A percentile compares a stretch with the other conserved stretches of the same genome.
Conservation (phyloP, 1,140 invertebrate genomes). For the Drosophila orosa region DNA sequence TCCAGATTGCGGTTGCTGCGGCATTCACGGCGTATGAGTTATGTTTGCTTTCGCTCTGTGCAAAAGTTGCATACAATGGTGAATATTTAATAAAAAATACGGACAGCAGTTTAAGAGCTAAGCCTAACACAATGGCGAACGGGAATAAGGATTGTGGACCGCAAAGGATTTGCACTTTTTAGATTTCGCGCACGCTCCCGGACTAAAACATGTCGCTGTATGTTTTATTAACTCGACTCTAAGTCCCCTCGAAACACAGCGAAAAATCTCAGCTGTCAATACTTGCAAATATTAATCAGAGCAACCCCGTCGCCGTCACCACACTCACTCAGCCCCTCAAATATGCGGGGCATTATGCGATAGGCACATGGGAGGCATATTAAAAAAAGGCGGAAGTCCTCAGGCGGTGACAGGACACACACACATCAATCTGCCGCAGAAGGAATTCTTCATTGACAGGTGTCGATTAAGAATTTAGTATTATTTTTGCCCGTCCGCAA, state of each 20-base stretch:
- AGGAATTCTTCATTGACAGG: conserved; percentile 71
- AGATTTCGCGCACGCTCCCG: conserved; percentile 60
- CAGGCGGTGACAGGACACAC: conserved; percentile 16
- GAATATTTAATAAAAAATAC: conserved; percentile 59
- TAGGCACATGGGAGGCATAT: conserved; percentile 69
- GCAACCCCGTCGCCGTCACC: neutral
- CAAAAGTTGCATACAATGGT: conserved; percentile 42
- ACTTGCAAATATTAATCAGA: conserved; percentile 78
- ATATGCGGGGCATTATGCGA: conserved; percentile 61
- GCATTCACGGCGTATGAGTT: conserved; percentile 63
- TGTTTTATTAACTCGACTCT: conserved; percentile 73
- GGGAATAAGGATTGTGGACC: conserved; percentile 1
- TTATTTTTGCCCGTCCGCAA: conserved; percentile 73
- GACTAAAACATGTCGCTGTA: conserved; percentile 67
- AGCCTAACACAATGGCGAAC: conserved; percentile 36
- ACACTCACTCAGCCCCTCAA: neutral
- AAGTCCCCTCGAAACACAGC: conserved; percentile 22
- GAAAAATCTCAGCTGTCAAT: conserved; percentile 78
- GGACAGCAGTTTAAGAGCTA: conserved; percentile 43
- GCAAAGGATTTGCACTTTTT: conserved; percentile 50
- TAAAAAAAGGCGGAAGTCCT: conserved; percentile 56
- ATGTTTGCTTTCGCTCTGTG: conserved; percentile 41
- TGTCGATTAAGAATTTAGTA: conserved; percentile 82
- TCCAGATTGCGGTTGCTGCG: conserved; percentile 53
- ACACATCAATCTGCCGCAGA: conserved; percentile 51